Evolutionary conservation across 2,797 vertebrate species (phyloP), one percentile per base, ranked within the genome.

Genomic region (Arctocebus calabarensis): DNA sequence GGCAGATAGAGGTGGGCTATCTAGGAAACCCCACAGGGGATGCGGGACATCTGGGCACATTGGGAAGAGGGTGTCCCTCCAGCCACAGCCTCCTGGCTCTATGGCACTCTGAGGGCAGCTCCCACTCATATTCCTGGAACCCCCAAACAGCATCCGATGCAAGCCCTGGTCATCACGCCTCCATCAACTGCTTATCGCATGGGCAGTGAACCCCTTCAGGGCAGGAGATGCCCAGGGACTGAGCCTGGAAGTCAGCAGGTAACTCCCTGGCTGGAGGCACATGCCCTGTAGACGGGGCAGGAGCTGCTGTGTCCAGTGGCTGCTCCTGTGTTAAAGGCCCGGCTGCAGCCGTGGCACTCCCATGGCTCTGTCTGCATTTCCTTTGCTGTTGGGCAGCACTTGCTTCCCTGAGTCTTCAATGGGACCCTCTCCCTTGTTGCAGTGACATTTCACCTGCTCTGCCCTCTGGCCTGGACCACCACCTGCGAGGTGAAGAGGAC

Each of bases 281-380:
- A 16, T 0, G 37, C 3, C 37, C 81, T 5, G 8, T 37, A 29
- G 40, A 12, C 43, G 11, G 2, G 1, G 4, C 2, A 0, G 7
- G 37, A 43, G 20, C 45, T 23, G 6, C 59, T 0, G 17, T 6
- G 27, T 9, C 55, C 55, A 19, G 20, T 4, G 2, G 16, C 16
- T 6, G 1, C 34, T 43, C 34, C 71, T 45, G 40, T 40, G 2
- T 7, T 6, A 2, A n/a, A 48, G 48, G 6, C 13, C 1, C 14
- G 22, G n/a, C 13, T 25, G 20, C 4, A 4, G n/a, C 37, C 0
- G 22, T 29, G 0, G n/a, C 7, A 1, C 4, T 55, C 52, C 23
- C 0, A 4, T 0, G 0, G 2, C 37, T 0, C 62, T 7, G 1
- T 37, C 66, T 32, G n/a, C 4, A 12, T 12, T 4, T 40, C 45